Base-by-base conservation (phyloP, 2,797 vertebrate genomes). In the Acridotheres tristis region DNA sequence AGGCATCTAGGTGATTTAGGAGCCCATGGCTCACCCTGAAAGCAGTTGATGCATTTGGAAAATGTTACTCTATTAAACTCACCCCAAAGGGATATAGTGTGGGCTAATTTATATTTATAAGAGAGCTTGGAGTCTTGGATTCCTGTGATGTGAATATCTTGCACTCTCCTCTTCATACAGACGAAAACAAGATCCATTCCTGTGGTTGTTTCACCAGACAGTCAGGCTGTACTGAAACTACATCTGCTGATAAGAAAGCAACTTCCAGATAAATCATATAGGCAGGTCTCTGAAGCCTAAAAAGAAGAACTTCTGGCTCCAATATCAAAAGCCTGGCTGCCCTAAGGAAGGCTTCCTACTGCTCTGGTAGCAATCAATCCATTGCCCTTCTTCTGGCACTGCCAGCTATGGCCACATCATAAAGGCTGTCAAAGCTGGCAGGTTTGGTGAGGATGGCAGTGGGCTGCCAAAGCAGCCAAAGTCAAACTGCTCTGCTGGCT, bases 1-100 rank as follows among this genome's bases (percentile, higher is more conserved):
- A 92, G 86, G 55, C 65, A 93, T 94, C 78, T 47, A 83, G 50
- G 94, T 96, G 96, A 96, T 95, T 95, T 93, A 95, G 94, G 91
- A 96, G 90, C 83, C 88, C 47, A 7, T 1, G 11, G 67, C 55
- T 95, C 86, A 93, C 77, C 90, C 77, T 89, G 74, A 90, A 94
- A 77, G 34, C 13, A 43, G 53, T 7, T 88, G 85, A 79, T 91
- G 85, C 83, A 67, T 95, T 96, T 96, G 95, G 91, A 96, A 95
- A 91, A 89, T 43, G 57, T 96, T 96, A 74, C 59, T 42, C 67
- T 93, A n/a, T 77, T 93, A 90, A 93, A 85, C 54, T 82, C 47
- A 59, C 23, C 69, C 80, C 59, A n/a, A 90, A 91, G 71, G 80
- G 63, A 94, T 50, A 45, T 16, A 76, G 55, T 2, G 2, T 53